Percentiles rank a stretch among this genome's conserved stretches.
These are phyloP conservation scores for Euura saliciscinereae DNA, from an alignment of 1,140 invertebrate genomes.

Conservation along the genomic window DNA sequence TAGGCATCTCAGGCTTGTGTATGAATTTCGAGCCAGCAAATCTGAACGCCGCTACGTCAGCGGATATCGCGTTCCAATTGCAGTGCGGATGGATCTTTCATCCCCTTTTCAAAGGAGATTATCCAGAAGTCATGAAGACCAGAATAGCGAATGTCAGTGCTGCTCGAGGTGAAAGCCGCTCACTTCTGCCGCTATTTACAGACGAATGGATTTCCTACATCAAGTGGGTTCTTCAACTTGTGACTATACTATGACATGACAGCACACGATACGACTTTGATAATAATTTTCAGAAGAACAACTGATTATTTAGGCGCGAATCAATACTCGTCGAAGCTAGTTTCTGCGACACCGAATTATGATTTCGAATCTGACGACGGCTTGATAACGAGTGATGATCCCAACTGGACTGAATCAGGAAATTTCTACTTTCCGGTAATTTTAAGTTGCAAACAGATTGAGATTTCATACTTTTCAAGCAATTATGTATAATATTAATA, in stretches of 20 bases:
- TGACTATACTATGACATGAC: too few relatives aligned
- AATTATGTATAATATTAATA: not conserved
- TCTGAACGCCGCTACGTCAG: not conserved
- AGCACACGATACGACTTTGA: not conserved
- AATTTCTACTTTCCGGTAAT: not conserved
- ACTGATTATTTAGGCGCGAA: conserved; percentile 1
- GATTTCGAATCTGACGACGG: not conserved
- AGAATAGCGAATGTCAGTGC: conserved; percentile 57
- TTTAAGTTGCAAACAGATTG: too few relatives aligned
- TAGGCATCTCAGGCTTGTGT: not conserved
- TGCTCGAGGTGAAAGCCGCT: conserved; percentile 52
- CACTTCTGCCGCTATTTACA: conserved; percentile 59
- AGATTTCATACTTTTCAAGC: too few relatives aligned
- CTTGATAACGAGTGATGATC: not conserved
- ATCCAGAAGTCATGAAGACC: conserved; percentile 49
- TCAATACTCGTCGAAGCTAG: not conserved
- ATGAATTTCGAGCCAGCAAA: not conserved
- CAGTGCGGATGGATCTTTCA: not conserved
- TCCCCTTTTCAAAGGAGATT: conserved; percentile 29
- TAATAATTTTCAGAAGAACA: conserved; percentile 12
- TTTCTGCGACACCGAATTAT: not conserved
- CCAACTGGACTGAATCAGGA: not conserved
- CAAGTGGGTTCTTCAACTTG: not conserved
- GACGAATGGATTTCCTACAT: conserved; percentile 47
- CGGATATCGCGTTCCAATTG: conserved; percentile 1